Percentiles rank a stretch among this genome's conserved stretches.
phyloP scores from a whole-genome alignment of 2,888 invertebrate species.

The Agrotis puta region DNA sequence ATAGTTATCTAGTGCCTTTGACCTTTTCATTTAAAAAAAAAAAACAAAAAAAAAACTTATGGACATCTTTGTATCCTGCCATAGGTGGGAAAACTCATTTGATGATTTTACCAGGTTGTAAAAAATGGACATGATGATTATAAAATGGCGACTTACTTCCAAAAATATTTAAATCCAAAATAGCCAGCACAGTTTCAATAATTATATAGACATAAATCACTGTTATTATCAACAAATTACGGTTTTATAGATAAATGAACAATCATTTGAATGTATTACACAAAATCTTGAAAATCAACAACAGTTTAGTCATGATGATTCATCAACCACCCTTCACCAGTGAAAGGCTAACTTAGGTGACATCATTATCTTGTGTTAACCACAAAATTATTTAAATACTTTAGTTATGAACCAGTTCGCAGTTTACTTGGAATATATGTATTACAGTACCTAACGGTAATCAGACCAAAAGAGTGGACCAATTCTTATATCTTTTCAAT shows the following conservation, averaged over 20 bases:
- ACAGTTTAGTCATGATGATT: slow-evolving; percentile 27
- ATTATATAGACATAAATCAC: not conserved
- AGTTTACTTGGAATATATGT: not conserved
- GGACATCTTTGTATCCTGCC: no score
- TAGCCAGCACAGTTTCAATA: not conserved
- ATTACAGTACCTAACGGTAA: not conserved
- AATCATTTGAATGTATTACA: slow-evolving; percentile 19
- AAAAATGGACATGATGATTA: no score
- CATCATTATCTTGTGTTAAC: slow-evolving; percentile 27
- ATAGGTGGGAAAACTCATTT: no score
- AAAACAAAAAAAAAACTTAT: no score
- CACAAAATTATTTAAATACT: not conserved
- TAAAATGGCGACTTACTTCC: no score
- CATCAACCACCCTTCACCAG: slow-evolving; percentile 15
- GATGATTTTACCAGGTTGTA: no score
- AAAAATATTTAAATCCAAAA: not conserved
- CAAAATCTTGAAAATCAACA: slow-evolving; percentile 7
- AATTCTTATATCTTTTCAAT: not conserved
- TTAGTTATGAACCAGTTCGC: not conserved
- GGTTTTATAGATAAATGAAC: slow-evolving; percentile 1
- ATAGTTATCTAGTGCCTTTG: no score
- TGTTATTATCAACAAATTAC: not conserved
- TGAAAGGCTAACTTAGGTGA: slow-evolving; percentile 49
- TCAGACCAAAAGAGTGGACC: not conserved
- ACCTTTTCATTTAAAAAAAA: no score